phyloP scores from a whole-genome alignment of 2,797 vertebrate genomes.

The Cossypha dichroa region DNA sequence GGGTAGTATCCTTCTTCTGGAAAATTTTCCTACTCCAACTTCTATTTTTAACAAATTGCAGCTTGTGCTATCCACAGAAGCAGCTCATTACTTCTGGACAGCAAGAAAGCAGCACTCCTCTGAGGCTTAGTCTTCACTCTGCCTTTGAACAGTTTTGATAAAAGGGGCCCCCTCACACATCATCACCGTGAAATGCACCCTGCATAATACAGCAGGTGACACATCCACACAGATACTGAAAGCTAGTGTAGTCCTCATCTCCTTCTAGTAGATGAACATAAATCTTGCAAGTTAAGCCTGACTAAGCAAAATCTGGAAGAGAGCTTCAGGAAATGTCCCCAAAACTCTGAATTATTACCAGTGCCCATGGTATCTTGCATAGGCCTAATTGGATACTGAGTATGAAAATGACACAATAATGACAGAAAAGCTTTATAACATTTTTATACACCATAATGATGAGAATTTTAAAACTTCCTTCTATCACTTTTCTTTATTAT shows the following conservation, averaged over 20 bases:
- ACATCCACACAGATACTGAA: not conserved
- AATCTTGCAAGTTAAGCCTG: not conserved
- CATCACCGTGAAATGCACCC: not conserved
- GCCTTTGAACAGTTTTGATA: not conserved
- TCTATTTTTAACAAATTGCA: constrained; percentile 15
- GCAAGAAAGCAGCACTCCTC: not conserved
- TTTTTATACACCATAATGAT: not conserved
- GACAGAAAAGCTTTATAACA: not conserved
- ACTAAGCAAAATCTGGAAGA: not conserved
- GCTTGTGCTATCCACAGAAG: not conserved
- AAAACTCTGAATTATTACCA: not conserved
- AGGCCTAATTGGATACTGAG: not conserved
- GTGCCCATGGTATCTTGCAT: not conserved
- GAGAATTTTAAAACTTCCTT: not conserved
- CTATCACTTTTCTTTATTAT: not conserved
- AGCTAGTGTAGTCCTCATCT: not conserved
- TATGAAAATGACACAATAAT: not conserved
- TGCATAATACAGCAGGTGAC: not conserved
- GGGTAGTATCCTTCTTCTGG: not conserved
- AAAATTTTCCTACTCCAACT: not conserved
- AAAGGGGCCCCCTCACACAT: not conserved
- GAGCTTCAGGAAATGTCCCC: not conserved
- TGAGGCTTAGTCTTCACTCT: not conserved
- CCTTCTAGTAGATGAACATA: not conserved
- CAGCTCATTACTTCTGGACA: not conserved